Conservation (phyloP, 2,113 vertebrate species). For the Glaucomys volans region DNA sequence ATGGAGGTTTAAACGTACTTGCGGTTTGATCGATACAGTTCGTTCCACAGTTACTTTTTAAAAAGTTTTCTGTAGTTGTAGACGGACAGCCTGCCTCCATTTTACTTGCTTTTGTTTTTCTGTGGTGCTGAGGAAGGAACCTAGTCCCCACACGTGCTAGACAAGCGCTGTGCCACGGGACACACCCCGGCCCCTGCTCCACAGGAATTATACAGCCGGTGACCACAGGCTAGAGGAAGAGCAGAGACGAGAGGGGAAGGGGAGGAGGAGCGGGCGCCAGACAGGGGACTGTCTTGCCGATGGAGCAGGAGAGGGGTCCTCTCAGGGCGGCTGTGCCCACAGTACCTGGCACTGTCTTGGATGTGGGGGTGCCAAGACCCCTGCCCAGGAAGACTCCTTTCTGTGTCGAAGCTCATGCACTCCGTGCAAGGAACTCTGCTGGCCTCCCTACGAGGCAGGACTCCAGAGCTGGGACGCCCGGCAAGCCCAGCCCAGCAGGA, state of each 20-base stretch:
- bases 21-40: constrained; percentile 3
- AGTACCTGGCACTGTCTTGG: rapidly evolving
- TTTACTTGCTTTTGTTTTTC: too few species aligned
- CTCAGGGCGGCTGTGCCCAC: not conserved
- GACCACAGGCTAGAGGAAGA: not conserved
- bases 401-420: not conserved
- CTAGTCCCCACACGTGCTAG: too few species aligned
- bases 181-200: too few species aligned
- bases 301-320: not conserved
- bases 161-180: too few species aligned
- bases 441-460: not conserved
- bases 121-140: too few species aligned
- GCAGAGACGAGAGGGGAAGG: not conserved
- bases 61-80: too few species aligned
- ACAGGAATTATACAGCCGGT: not conserved
- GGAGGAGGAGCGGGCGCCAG: not conserved
- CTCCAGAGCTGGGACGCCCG: rapidly evolving
- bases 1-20: not conserved
- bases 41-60: not conserved
- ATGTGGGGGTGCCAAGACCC: rapidly evolving
- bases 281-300: not conserved
- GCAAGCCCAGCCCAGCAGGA: rapidly evolving
- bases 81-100: too few species aligned
- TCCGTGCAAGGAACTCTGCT: not conserved
- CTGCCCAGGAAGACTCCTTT: not conserved